Conservation (phyloP, 2,113 vertebrate genomes). For the Uropsilus gracilis region DNA sequence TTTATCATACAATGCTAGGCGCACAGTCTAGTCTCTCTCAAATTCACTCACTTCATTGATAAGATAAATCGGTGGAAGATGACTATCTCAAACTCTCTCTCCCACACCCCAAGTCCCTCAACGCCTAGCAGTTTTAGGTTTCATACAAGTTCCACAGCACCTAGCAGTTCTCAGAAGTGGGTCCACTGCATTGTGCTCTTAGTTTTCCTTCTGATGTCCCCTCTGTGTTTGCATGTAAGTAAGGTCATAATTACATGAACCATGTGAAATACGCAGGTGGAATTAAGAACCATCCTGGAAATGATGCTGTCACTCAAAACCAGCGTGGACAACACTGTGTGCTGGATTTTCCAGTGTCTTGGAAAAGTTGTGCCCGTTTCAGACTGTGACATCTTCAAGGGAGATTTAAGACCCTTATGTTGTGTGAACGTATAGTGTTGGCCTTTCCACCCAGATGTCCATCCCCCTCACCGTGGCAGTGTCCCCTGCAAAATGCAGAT, state of each 20-base stretch:
- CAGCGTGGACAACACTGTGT: not conserved
- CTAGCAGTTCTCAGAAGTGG: not conserved
- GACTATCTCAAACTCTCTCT: not conserved
- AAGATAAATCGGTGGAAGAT: not conserved
- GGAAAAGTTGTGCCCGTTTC: not conserved
- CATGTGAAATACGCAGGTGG: not conserved
- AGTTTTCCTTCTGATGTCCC: not conserved
- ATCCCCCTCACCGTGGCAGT: not conserved
- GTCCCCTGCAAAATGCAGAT: not conserved
- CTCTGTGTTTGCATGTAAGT: not conserved
- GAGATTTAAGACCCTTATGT: not conserved
- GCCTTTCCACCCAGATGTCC: not conserved
- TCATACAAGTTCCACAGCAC: not conserved
- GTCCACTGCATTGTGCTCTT: not conserved
- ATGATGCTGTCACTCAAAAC: not conserved
- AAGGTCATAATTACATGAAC: not conserved
- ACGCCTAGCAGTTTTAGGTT: not conserved
- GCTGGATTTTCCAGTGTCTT: not conserved
- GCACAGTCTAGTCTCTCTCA: not conserved
- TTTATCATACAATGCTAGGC: not conserved
- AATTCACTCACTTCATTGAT: not conserved
- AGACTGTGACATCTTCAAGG: not conserved
- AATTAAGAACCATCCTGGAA: not conserved
- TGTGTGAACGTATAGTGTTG: rapidly evolving
- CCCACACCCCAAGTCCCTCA: not conserved